Base-by-base conservation (phyloP, 2,888 invertebrate genomes). In the Congeria kusceri region DNA sequence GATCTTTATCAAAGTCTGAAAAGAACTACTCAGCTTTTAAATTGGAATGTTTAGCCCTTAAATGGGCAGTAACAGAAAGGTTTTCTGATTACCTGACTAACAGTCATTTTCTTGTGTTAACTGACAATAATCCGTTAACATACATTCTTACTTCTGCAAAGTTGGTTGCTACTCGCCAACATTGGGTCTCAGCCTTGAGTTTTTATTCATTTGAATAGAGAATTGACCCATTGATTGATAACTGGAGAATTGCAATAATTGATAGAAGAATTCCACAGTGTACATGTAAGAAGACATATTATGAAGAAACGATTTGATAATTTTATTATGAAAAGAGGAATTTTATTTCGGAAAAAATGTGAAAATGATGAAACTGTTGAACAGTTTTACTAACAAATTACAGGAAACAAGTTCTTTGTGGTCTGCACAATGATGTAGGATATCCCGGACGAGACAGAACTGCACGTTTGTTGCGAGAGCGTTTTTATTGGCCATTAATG, bases 341-440 rank as follows among this genome's bases (percentile, higher is more conserved):
- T 49, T 5, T 20, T 49, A 20, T 49, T 20, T 49, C 4, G 32
- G 9, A 32, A 32, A 9, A 32, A 7, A 32, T 7, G 32, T 32
- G 32, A 32, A 32, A 32, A 32, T 32, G 32, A 32, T 32, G 32
- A 32, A 32, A 32, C 32, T 20, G 20, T 49, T 20, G 49, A 49
- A 49, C 4, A 49, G 15, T 49, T 18, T 49, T 49, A 49, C 49
- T 15, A 9, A 20, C 5, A 49, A 15, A 9, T 20, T 49, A 49
- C 3, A 49, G 49, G 20, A 4, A 49, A 49, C 5, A 49, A 49
- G 49, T 49, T 49, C 20, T 4, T 20, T 20, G 18, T 18, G 49
- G 49, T 20, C 49, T 49, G 49, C 49, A 15, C 49, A 49, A 49
- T 49, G 49, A 49, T 49, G 49, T 49, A 9, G 49, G 49, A 9